A percentile compares a stretch with the other conserved stretches of the same genome.
These are phyloP conservation scores for Trinorchestia longiramus DNA, from an alignment of 1,140 invertebrate genomes.

Conservation along the genomic window DNA sequence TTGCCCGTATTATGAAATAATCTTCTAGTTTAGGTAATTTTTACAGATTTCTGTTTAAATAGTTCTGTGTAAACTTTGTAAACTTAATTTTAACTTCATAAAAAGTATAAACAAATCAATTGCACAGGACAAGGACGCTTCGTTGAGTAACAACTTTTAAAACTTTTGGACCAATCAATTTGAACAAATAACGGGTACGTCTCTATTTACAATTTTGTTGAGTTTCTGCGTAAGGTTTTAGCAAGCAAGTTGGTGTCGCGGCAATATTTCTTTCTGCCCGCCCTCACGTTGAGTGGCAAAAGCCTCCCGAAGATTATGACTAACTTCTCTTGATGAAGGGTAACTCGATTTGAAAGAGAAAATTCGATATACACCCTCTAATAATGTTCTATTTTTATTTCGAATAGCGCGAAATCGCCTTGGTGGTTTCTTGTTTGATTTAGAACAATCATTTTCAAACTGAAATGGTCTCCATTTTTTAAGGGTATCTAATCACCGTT, in stretches of 20 bases:
- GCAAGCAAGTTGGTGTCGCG: not conserved
- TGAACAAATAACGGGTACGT: not conserved
- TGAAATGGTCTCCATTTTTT: too few species aligned
- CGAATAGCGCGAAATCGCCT: too few species aligned
- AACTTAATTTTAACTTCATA: conserved; percentile 41
- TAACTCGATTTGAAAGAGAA: too few species aligned
- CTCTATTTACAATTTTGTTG: not conserved
- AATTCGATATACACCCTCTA: too few species aligned
- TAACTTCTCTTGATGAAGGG: not conserved
- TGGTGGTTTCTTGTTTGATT: too few species aligned
- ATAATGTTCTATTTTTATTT: too few species aligned
- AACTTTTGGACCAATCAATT: not conserved
- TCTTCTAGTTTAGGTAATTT: conserved; percentile 2
- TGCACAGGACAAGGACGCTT: not conserved
- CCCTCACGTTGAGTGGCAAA: too few species aligned
- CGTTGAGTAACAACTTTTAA: not conserved
- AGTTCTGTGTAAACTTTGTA: conserved; percentile 25
- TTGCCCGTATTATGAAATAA: not conserved
- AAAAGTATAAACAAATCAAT: conserved; percentile 3
- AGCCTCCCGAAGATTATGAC: not conserved
- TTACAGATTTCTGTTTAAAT: not conserved
- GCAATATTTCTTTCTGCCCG: not conserved
- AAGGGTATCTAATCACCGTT: too few species aligned
- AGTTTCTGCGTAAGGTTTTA: not conserved
- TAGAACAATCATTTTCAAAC: too few species aligned